Base-by-base conservation (phyloP, 2,888 invertebrate species). In the Agonum fuliginosum region DNA sequence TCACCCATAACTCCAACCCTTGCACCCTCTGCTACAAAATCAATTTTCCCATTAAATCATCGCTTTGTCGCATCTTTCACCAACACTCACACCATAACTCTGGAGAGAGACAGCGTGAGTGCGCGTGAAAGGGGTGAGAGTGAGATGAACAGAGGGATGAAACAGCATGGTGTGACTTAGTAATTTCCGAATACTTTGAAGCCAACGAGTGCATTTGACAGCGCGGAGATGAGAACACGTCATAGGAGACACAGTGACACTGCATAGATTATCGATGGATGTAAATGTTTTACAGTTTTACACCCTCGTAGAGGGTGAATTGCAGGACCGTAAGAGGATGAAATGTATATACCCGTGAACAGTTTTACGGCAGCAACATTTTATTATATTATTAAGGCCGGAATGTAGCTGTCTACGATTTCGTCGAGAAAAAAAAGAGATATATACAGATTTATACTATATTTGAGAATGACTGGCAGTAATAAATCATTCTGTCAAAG, bases 21-120 rank as follows among this genome's bases (percentile, higher is more conserved):
- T 20, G 43, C 69, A 69, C 24, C 46, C n/a, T n/a, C n/a, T n/a
- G n/a, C n/a, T n/a, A 69, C 69, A 69, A 84, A 85, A 86, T 85
- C 84, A 84, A 86, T 86, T 86, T 85, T 85, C 82, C 82, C 80
- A 84, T 84, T 85, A 84, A 84, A 84, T 84, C 83, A 80, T 84
- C 82, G 84, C 84, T 83, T 84, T 84, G 83, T 83, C 82, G 82
- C 69, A 69, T 69, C 46, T 27, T 62, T 62, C 58, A 62, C 27
- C 17, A 46, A 46, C 46, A 46, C 46, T 46, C 46, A 30, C 3
- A 17, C 46, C 1, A 14, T 6, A 17, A 17, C 8, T 1, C n/a
- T 3, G 12, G 58, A 62, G 27, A 14, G 30, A 62, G 58, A 30
- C 8, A 14, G 30, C 5, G 6, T 30, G 6, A 62, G 3, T 30